Evolutionary conservation across 2,797 vertebrate genomes (phyloP).

Genomic region (Oreochromis grahami): DNA sequence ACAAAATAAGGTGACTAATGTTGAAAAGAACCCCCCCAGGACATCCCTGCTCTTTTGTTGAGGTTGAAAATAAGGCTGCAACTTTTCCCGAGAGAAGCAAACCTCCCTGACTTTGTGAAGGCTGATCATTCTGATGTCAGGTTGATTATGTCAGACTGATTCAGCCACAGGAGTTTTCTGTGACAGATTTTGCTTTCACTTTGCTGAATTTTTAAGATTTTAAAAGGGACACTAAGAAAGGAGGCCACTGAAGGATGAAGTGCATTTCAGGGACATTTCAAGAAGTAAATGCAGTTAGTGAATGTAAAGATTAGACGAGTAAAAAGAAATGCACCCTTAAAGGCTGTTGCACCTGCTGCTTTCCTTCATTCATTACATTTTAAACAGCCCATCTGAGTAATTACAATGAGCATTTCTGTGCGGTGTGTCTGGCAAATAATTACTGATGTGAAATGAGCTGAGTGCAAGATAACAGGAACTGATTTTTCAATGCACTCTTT

Average conservation of each 20-base stretch:
- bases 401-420: background rate
- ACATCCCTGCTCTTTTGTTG: constrained; percentile 28
- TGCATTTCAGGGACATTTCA: background rate
- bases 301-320: background rate
- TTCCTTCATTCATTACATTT: background rate
- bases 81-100: background rate
- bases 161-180: background rate
- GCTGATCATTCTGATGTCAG: constrained; percentile 33
- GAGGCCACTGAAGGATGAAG: background rate
- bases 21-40: constrained; percentile 22
- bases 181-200: background rate
- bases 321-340: background rate
- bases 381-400: background rate
- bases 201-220: background rate
- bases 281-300: background rate
- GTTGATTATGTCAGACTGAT: constrained; percentile 16
- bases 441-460: background rate
- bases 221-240: background rate
- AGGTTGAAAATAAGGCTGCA: constrained; percentile 22
- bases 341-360: background rate
- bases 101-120: background rate
- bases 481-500: background rate
- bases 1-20: constrained; percentile 54
- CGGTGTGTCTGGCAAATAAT: background rate
- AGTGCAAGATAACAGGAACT: background rate